Evolutionary conservation across 64 coral and sea anemone genomes (phyloP), one percentile per base, ranked within the genome.

Genomic region (Montipora cactus): DNA sequence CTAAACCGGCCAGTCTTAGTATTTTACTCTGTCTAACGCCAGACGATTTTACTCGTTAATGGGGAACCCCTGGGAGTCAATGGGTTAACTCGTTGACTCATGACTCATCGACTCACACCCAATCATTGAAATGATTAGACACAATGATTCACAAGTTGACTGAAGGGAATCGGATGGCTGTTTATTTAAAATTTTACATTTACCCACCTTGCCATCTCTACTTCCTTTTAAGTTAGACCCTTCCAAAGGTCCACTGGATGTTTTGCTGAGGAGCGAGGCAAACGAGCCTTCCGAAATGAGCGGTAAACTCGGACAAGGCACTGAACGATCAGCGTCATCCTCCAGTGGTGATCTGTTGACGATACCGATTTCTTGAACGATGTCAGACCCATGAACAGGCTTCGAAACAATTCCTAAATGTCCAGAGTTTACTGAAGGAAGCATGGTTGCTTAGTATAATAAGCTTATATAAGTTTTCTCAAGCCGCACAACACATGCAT

Each of bases 241-340:
- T 20, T 84, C 21, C 21, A 79, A 55, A 70, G 88, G 57, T 70
- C 77, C 86, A 16, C 70, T 53, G 5, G 93, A 90, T 28, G 46
- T 79, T 15, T 73, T 90, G 44, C 93, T 95, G 15, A 90, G 57
- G 75, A 95, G 55, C 8, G 93, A 95, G 10, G 88, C 86, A 57
- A 95, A 95, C 46, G 93, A 95, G 22, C 88, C 93, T 68, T 95
- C 93, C 11, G 88, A 84, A 79, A 95, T 90, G 48, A 95, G 68
- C 48, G 93, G 93, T 28, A 95, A 90, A 72, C 74, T 90, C 59
- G 93, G 80, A 14, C 71, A 84, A 71, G 59, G 61, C 19, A 44
- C 74, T 44, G 28, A 53, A 12, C 46, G 15, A n/a, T 78, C 76
- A 78, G 83, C 80, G 4, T 48, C 74, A 20, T 86, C 67, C 19